Conservation (phyloP, 2,888 invertebrate species). For the Thumatha senex region DNA sequence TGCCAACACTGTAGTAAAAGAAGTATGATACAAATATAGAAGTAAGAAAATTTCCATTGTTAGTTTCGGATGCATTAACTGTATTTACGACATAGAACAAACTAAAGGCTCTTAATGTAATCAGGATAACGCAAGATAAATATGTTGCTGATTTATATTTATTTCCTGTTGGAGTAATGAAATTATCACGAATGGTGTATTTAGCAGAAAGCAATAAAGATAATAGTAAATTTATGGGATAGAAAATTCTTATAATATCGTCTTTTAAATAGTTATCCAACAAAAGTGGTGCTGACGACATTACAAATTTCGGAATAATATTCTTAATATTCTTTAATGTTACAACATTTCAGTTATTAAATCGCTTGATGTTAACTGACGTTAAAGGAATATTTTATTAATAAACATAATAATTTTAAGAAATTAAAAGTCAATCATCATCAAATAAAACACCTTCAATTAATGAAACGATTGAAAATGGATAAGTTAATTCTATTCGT, state of each 20-base stretch:
- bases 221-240: not conserved
- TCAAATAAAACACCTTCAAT: not conserved
- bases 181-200: not conserved
- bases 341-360: too few species aligned
- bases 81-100: not conserved
- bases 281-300: not conserved
- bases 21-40: not conserved
- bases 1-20: not conserved
- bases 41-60: not conserved
- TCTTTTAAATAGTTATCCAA: not conserved
- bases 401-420: too few species aligned
- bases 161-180: not conserved
- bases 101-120: not conserved
- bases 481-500: not conserved
- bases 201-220: not conserved
- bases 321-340: too few species aligned
- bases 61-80: not conserved
- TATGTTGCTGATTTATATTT: not conserved
- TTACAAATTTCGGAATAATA: too few species aligned
- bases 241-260: conserved; percentile 1
- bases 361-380: too few species aligned
- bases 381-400: too few species aligned
- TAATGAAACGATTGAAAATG: not conserved
- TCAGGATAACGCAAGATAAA: not conserved
- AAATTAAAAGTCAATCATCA: too few species aligned